These are phyloP conservation scores for Patiria miniata DNA, from an alignment of 35 echinoderm and acorn worm species.

Conservation along the genomic window DNA sequence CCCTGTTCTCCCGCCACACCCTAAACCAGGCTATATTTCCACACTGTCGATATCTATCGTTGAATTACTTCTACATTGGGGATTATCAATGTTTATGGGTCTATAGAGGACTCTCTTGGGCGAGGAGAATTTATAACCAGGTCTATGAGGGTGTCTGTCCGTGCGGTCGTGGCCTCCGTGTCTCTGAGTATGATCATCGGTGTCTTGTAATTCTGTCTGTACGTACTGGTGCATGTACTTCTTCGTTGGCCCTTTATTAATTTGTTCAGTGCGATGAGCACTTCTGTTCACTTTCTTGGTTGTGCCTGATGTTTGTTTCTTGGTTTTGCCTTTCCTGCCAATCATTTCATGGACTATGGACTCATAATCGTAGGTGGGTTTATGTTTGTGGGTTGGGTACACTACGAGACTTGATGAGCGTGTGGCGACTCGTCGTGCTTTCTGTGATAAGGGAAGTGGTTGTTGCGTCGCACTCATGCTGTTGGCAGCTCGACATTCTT, in stretches of 20 bases:
- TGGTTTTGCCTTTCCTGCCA: background rate
- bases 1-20: no score
- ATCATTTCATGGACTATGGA: conserved; percentile 1
- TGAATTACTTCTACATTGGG: background rate
- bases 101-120: background rate
- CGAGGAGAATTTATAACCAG: background rate
- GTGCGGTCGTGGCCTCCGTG: no score
- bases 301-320: no score
- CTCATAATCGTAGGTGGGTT: background rate
- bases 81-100: conserved; percentile 4
- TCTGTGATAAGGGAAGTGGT: background rate
- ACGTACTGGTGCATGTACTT: background rate
- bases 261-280: background rate
- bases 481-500: conserved; percentile 4
- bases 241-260: background rate
- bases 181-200: no score
- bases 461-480: background rate
- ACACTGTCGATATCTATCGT: no score
- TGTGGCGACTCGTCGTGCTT: background rate
- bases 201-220: background rate
- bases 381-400: background rate
- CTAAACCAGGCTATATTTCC: no score
- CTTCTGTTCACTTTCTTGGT: no score
- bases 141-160: background rate
- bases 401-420: background rate